These are phyloP conservation scores for Caenorhabditis sp. DNA, from an alignment of 2,888 invertebrate genomes.

Conservation along the genomic window DNA sequence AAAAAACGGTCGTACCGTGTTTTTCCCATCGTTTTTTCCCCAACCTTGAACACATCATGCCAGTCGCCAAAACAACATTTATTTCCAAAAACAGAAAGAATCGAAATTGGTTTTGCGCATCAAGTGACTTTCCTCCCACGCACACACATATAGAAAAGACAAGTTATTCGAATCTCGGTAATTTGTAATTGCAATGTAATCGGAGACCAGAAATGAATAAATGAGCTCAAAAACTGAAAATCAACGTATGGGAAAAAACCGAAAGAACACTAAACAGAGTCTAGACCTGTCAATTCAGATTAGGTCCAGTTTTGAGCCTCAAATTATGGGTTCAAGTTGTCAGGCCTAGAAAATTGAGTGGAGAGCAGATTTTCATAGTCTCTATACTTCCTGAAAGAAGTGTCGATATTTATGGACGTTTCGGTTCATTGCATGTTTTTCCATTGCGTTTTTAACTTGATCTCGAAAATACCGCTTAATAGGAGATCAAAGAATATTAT, in stretches of 20 bases:
- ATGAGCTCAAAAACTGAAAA: slow-evolving; percentile 19
- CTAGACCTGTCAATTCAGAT: slow-evolving; percentile 9
- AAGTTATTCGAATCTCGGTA: slow-evolving; percentile 36
- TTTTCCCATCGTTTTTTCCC: slow-evolving; percentile 22
- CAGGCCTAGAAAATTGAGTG: not conserved
- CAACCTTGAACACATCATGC: slow-evolving; percentile 46
- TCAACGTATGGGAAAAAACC: not conserved
- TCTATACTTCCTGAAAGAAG: no score
- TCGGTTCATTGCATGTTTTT: no score
- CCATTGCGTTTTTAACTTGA: no score
- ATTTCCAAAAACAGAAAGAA: slow-evolving; percentile 31
- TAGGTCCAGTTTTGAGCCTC: slow-evolving; percentile 21
- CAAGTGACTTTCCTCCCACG: slow-evolving; percentile 51
- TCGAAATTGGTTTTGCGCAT: slow-evolving; percentile 53
- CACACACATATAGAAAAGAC: slow-evolving; percentile 19
- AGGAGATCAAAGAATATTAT: no score
- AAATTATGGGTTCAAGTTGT: slow-evolving; percentile 33
- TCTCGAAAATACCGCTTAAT: no score
- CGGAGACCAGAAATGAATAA: slow-evolving; percentile 41
- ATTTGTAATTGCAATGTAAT: slow-evolving; percentile 32
- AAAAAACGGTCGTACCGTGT: slow-evolving; percentile 9
- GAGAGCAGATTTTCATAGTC: slow-evolving; percentile 1
- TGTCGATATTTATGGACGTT: no score
- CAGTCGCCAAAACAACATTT: slow-evolving; percentile 31
- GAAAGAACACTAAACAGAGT: not conserved